Percentiles rank a stretch among this genome's conserved stretches.
Conservation (phyloP, 2,797 vertebrate genomes). For the Acanthopagrus latus region DNA sequence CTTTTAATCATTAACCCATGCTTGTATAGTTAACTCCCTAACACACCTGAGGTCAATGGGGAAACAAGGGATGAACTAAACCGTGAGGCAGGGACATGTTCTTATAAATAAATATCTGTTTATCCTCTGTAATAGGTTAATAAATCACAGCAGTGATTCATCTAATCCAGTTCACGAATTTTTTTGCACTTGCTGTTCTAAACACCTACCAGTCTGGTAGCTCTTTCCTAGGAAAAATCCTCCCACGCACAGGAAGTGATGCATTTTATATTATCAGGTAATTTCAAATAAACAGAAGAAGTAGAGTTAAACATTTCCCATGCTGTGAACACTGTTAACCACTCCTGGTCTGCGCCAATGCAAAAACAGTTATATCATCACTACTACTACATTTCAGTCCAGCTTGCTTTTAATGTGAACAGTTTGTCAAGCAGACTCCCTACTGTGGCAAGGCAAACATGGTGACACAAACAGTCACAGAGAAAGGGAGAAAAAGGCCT, state of each 20-base stretch:
- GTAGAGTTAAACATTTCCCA: constrained; percentile 20
- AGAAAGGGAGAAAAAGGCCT: constrained; percentile 9
- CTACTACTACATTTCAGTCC: constrained; percentile 24
- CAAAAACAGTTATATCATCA: background rate
- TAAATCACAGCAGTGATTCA: constrained; percentile 53
- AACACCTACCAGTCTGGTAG: constrained; percentile 64
- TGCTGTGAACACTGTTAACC: constrained; percentile 8
- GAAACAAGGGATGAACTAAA: too few relatives aligned
- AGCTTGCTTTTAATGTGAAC: constrained; percentile 21
- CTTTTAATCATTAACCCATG: too few relatives aligned
- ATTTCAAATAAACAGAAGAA: constrained; percentile 34
- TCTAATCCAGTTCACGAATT: constrained; percentile 48
- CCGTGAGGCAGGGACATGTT: background rate
- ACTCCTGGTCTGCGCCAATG: constrained; percentile 10
- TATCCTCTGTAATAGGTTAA: constrained; percentile 30
- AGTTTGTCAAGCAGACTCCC: constrained; percentile 19
- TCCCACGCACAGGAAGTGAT: constrained; percentile 64
- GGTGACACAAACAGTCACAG: constrained; percentile 23
- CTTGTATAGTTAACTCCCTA: too few relatives aligned
- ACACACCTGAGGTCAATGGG: too few relatives aligned
- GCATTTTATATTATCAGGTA: constrained; percentile 46
- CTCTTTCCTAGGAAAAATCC: constrained; percentile 51
- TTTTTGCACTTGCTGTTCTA: constrained; percentile 53
- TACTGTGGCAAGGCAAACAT: constrained; percentile 21
- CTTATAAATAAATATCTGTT: constrained; percentile 8